phyloP scores from a whole-genome alignment of 2,797 vertebrate genomes.

The Chiloscyllium punctatum region DNA sequence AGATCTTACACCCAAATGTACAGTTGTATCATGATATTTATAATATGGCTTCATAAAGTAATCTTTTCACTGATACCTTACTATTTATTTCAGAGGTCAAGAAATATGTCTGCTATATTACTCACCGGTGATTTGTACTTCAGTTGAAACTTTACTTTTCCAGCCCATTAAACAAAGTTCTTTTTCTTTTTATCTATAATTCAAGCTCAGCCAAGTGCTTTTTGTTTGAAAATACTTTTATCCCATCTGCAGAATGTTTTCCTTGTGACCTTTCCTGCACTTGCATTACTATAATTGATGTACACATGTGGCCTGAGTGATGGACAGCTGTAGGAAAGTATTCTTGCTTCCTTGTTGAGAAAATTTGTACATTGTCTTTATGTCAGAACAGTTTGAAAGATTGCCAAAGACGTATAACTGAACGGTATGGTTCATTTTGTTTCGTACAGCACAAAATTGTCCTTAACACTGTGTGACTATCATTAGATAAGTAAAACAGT shows the following conservation, averaged over 20 bases:
- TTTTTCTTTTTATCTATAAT: slow-evolving; percentile 55
- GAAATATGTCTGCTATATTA: slow-evolving; percentile 54
- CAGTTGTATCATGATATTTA: background rate
- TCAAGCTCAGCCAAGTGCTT: slow-evolving; percentile 54
- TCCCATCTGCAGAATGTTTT: background rate
- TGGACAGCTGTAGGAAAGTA: background rate
- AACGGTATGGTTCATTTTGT: background rate
- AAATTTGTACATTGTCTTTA: background rate
- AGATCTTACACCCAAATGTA: background rate
- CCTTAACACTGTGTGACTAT: background rate
- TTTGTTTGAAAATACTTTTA: slow-evolving; percentile 40
- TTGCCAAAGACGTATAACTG: slow-evolving; percentile 7
- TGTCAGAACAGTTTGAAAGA: background rate
- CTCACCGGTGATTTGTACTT: slow-evolving; percentile 53
- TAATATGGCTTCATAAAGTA: background rate
- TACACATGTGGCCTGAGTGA: background rate
- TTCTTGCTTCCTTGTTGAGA: background rate
- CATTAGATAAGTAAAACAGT: background rate
- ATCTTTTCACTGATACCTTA: rapidly evolving
- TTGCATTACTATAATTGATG: background rate
- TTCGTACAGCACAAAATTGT: background rate
- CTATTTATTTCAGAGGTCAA: slow-evolving; percentile 44
- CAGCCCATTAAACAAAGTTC: slow-evolving; percentile 61
- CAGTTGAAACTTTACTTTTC: slow-evolving; percentile 53
- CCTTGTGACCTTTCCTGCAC: background rate